Evolutionary conservation across 2,888 invertebrate species (phyloP).

Genomic region (Drosophila rellima): DNA sequence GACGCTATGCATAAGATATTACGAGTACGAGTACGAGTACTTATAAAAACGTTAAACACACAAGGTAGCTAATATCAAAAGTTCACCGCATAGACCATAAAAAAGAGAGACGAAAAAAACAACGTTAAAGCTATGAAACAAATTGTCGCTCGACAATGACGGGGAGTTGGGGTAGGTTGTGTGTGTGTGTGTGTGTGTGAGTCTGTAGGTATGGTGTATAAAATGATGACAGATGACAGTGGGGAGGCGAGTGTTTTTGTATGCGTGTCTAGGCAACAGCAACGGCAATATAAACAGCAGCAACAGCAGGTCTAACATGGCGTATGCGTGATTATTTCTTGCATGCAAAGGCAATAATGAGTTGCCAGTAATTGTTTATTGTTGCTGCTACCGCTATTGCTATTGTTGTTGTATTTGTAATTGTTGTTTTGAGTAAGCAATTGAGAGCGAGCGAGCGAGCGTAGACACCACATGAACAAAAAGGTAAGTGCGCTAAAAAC

Average conservation of each 20-base stretch:
- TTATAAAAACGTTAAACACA: slow-evolving; percentile 75
- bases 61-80: slow-evolving; percentile 75
- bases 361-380: slow-evolving; percentile 26
- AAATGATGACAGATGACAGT: slow-evolving; percentile 37
- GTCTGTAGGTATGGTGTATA: slow-evolving; percentile 21
- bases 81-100: slow-evolving; percentile 65
- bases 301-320: slow-evolving; percentile 36
- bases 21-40: slow-evolving; percentile 41
- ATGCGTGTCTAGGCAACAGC: slow-evolving; percentile 24
- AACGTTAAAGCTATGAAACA: slow-evolving; percentile 75
- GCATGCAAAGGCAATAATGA: slow-evolving; percentile 47
- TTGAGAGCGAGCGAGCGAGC: slow-evolving; percentile 55
- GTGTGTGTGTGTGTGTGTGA: background rate
- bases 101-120: slow-evolving; percentile 51
- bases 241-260: slow-evolving; percentile 16
- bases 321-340: slow-evolving; percentile 53
- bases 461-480: slow-evolving; percentile 67
- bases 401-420: slow-evolving; percentile 23
- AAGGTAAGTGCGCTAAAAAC: slow-evolving; percentile 71
- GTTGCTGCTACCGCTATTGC: slow-evolving; percentile 13
- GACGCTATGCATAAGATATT: slow-evolving; percentile 60
- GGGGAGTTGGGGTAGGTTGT: background rate
- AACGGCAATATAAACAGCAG: slow-evolving; percentile 10
- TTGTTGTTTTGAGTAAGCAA: slow-evolving; percentile 41
- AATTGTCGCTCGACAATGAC: slow-evolving; percentile 51